Conservation (phyloP, 2,888 invertebrate genomes). For the Lordiphosa fenestrarum region DNA sequence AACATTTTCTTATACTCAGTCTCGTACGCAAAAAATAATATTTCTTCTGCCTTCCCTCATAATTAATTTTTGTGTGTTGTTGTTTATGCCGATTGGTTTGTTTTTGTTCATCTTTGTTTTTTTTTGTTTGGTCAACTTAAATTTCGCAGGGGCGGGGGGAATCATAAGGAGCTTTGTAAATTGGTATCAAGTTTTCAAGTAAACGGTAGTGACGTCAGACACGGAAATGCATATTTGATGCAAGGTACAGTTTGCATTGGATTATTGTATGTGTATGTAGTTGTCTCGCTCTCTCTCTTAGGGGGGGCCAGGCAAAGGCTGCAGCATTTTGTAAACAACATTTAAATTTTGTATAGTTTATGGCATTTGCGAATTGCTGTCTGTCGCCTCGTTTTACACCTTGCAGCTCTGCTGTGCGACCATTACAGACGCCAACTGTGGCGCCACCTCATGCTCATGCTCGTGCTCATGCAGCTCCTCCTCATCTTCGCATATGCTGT, state of each 20-base stretch:
- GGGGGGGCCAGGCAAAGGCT: background rate
- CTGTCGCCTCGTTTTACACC: constrained; percentile 40
- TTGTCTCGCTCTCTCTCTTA: constrained; percentile 31
- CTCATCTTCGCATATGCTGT: constrained; percentile 82
- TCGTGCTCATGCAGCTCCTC: constrained; percentile 71
- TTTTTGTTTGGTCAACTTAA: constrained; percentile 28
- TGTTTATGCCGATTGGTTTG: constrained; percentile 11
- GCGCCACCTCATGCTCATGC: constrained; percentile 72
- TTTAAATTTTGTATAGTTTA: constrained; percentile 37
- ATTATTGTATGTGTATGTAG: constrained; percentile 36
- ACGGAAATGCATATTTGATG: constrained; percentile 51
- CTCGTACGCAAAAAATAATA: constrained; percentile 65
- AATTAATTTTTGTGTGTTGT: constrained; percentile 41
- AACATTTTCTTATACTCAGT: constrained; percentile 53
- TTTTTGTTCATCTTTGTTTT: constrained; percentile 13
- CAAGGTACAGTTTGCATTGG: constrained; percentile 47
- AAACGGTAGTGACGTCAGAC: constrained; percentile 65
- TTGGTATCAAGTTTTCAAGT: constrained; percentile 58
- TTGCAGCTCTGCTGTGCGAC: constrained; percentile 64
- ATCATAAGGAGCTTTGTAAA: constrained; percentile 45
- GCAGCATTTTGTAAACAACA: constrained; percentile 21
- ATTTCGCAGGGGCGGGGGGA: constrained; percentile 36
- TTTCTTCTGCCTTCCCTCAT: constrained; percentile 42
- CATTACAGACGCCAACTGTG: constrained; percentile 47
- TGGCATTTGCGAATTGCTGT: constrained; percentile 54